A percentile compares a stretch with the other conserved stretches of the same genome.
Conservation (phyloP, 2,888 invertebrate species). For the Drosophila mimica region DNA sequence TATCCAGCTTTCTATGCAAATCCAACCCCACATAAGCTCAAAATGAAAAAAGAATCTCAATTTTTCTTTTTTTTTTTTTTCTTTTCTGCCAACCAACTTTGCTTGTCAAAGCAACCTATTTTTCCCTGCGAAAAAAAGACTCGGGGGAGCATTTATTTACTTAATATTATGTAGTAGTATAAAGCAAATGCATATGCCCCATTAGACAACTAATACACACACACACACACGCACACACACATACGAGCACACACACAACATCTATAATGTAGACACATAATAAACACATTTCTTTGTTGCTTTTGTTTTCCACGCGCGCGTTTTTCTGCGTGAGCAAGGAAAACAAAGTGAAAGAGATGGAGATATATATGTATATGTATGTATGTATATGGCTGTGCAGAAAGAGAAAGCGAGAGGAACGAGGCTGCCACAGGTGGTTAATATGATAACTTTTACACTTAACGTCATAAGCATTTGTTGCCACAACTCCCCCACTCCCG, state of each 20-base stretch:
- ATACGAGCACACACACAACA: background rate
- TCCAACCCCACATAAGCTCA: background rate
- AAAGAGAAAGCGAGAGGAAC: background rate
- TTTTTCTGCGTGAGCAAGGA: conserved; percentile 21
- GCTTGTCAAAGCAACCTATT: conserved; percentile 59
- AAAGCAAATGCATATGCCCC: conserved; percentile 72
- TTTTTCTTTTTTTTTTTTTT: no score
- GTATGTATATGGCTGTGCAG: background rate
- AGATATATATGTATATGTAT: background rate
- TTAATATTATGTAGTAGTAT: conserved; percentile 62
- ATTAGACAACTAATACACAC: conserved; percentile 60
- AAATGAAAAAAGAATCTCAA: conserved; percentile 8
- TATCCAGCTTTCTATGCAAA: conserved; percentile 29
- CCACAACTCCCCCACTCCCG: background rate
- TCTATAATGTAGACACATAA: conserved; percentile 54
- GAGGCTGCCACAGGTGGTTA: conserved; percentile 71
- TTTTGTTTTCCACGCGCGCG: conserved; percentile 24
- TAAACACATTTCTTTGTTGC: conserved; percentile 47
- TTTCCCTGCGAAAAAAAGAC: conserved; percentile 43
- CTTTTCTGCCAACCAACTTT: conserved; percentile 39
- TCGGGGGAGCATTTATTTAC: conserved; percentile 64
- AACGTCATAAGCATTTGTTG: conserved; percentile 56
- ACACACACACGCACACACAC: conserved; percentile 14
- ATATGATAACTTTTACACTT: conserved; percentile 76
- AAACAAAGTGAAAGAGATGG: conserved; percentile 1